Evolutionary conservation across 1,140 invertebrate genomes (phyloP), one percentile per base, ranked within the genome.

Genomic region (Drosophila truncata): DNA sequence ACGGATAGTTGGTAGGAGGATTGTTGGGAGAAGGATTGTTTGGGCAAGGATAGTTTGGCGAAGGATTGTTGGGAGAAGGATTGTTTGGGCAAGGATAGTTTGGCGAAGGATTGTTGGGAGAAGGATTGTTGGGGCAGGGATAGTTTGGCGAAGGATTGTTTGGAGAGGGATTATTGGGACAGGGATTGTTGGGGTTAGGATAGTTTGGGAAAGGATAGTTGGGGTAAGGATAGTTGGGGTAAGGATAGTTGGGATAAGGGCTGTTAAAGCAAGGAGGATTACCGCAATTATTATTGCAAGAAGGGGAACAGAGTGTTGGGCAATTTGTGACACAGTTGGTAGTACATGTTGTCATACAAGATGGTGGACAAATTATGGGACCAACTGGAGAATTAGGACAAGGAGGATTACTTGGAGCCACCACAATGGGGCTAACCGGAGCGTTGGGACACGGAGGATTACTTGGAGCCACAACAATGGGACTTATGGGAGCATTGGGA

Each of bases 391-490:
- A 10, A 14, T 37, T 72, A 4, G 60, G 65, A 49, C 31, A 63
- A 11, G 55, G 62, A 11, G 67, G n/a, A 23, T 18, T 39, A 31
- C 20, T 35, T 1, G 42, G 67, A 31, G 29, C 18, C 10, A 57
- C 60, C 11, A 42, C 69, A 10, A 11, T 69, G 27, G 72, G 64
- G 20, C 27, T 46, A 39, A 50, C 5, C 16, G 75, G 69, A 20
- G 54, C 39, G 31, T 69, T 76, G 0, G 60, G 47, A 35, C 64
- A 65, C n/a, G 46, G 59, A 23, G 41, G 11, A 16, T 10, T 27
- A 47, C 14, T 55, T 6, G 31, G 59, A 18, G 16, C 8, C 3
- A 47, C 23, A 2, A 23, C 49, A 29, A 9, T 41, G 0, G 73
- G 54, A 9, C 31, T 33, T 9, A 42, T 7, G 2, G 77, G 58